Evolutionary conservation across 2,797 vertebrate species (phyloP).

Genomic region (Sibirionetta formosa): DNA sequence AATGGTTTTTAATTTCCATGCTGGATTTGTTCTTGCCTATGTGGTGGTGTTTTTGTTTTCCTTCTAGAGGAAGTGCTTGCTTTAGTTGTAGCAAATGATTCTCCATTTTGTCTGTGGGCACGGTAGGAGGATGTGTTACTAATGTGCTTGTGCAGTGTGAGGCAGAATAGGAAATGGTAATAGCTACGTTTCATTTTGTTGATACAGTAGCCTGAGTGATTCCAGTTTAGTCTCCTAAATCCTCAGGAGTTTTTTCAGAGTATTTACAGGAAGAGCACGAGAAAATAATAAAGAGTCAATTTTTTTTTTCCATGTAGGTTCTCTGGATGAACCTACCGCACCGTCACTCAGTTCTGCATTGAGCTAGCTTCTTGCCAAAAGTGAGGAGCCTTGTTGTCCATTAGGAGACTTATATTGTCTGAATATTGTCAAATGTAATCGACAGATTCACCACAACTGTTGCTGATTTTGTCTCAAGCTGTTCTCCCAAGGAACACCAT

Average conservation of each 20-base stretch:
- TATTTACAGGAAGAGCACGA: not conserved
- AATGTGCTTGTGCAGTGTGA: not conserved
- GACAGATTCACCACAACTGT: not conserved
- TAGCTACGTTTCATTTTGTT: not conserved
- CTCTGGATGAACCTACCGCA: not conserved
- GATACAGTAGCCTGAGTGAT: not conserved
- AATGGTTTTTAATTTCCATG: not conserved
- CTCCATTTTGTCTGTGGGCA: not conserved
- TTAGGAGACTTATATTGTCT: not conserved
- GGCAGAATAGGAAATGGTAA: not conserved
- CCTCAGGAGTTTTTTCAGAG: not conserved
- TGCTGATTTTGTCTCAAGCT: not conserved
- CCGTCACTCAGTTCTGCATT: not conserved
- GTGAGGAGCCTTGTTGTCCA: not conserved
- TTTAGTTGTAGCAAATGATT: not conserved
- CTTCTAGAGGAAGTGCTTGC: not conserved
- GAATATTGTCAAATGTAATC: not conserved
- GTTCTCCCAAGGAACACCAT: not conserved
- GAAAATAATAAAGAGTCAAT: not conserved
- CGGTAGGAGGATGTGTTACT: not conserved
- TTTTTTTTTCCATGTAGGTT: not conserved
- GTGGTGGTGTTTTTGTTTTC: not conserved
- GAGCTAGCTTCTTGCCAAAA: not conserved
- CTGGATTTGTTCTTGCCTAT: not conserved
- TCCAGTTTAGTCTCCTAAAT: not conserved